Conservation (phyloP, 2,797 vertebrate species). For the Pseudochirops corinnae region DNA sequence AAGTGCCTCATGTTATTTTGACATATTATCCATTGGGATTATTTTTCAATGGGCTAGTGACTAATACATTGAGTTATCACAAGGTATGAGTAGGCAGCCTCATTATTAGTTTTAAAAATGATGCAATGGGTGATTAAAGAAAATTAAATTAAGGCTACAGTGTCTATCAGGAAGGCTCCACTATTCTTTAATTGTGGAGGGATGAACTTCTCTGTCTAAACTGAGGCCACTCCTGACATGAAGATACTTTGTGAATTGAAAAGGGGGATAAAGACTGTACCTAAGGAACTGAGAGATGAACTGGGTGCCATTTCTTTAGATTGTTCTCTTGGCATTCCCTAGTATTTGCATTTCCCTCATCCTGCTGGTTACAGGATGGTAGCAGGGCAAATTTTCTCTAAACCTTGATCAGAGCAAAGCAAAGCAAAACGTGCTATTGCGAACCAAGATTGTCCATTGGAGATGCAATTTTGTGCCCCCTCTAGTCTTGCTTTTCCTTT, state of each 20-base stretch:
- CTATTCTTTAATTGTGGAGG: constrained; percentile 48
- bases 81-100: constrained; percentile 54
- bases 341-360: neutral
- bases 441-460: neutral
- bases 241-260: neutral
- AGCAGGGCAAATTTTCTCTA: neutral
- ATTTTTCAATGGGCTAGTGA: constrained; percentile 76
- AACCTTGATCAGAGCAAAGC: too few species aligned
- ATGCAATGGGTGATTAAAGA: constrained; percentile 58
- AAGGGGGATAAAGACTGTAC: neutral
- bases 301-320: neutral
- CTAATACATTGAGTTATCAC: constrained; percentile 79
- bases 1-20: constrained; percentile 75
- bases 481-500: neutral
- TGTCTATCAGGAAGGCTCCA: constrained; percentile 47
- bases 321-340: neutral
- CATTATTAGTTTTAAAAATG: constrained; percentile 70
- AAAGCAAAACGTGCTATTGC: neutral
- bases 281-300: neutral
- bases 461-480: neutral
- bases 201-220: neutral
- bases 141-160: constrained; percentile 61
- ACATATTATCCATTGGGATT: constrained; percentile 72
- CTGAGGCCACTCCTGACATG: constrained; percentile 3
- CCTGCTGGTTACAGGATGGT: neutral